Percentiles rank a stretch among this genome's conserved stretches.
These are phyloP conservation scores for Gasterosteus aculeatus DNA, from an alignment of 2,113 vertebrate genomes.

Conservation along the genomic window DNA sequence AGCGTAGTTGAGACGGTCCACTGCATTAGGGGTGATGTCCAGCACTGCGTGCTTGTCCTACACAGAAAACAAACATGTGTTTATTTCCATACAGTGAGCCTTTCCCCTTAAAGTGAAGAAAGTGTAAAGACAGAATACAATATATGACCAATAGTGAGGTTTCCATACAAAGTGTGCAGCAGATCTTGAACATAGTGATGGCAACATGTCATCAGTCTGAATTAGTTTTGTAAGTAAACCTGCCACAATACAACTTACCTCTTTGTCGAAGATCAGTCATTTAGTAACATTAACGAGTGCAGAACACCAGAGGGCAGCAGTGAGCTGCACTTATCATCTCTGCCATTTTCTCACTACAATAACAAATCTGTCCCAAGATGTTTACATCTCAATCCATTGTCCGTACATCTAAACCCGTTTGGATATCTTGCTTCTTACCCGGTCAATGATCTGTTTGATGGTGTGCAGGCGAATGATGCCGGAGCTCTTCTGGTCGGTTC, in stretches of 20 bases:
- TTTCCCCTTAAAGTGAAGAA: not conserved
- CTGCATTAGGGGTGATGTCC: constrained; percentile 98
- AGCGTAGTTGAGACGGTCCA: constrained; percentile 98
- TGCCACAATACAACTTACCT: not conserved
- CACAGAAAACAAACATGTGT: constrained; percentile 1
- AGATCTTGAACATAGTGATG: not conserved
- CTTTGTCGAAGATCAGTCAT: not conserved
- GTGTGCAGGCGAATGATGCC: constrained; percentile 99
- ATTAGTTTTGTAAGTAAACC: not conserved
- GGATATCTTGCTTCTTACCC: constrained; percentile 77
- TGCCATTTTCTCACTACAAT: constrained; percentile 20
- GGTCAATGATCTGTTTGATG: constrained; percentile 98
- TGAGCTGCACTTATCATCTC: constrained; percentile 32
- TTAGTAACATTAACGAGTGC: not conserved
- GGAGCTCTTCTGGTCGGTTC: constrained; percentile 94
- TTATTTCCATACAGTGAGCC: not conserved
- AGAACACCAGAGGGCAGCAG: constrained; percentile 72
- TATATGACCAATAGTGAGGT: not conserved
- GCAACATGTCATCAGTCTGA: not conserved
- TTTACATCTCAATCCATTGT: not conserved
- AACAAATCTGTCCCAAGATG: constrained; percentile 35
- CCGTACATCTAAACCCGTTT: not conserved
- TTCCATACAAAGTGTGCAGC: not conserved
- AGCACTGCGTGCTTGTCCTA: constrained; percentile 97
- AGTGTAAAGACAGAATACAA: not conserved